Evolutionary conservation across 2,888 invertebrate genomes (phyloP), one percentile per base, ranked within the genome.

Genomic region (Carabus problematicus): DNA sequence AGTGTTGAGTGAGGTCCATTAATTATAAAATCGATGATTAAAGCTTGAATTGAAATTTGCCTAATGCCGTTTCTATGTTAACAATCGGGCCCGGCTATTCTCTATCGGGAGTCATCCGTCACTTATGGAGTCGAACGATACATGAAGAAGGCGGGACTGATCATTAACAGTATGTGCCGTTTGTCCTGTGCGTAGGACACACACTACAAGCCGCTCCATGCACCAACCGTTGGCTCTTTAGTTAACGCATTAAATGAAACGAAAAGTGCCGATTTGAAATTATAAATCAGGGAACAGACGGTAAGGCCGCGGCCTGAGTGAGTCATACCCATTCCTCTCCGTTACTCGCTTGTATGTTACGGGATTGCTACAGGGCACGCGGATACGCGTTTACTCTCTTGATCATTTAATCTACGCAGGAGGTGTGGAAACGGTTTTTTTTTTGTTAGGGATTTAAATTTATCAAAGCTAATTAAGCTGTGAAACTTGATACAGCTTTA

Each of bases 21-120:
- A 62, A 62, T 69, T 69, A 69, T 62, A 69, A 68, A 69, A 69
- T 62, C 69, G 45, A 61, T 69, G 62, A 62, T 69, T 61, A 69
- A 69, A 69, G 55, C 39, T 77, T 77, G 80, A 81, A 82, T 82
- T 82, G 81, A 82, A 82, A 81, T 80, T 78, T 79, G 79, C 80
- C 80, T 81, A 81, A 82, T 82, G 80, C 81, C 77, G 75, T 82
- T 82, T 78, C 81, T 78, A 78, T 81, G 81, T 81, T 79, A 79
- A 80, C 79, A 79, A 78, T 79, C 76, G 75, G 74, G 42, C 64
- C 12, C 43, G 55, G 58, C 49, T 11, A 52, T 43, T 63, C 70
- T 75, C 79, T 76, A 75, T 74, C 70, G 82, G 80, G 81, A 78
- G 76, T 76, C 78, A 81, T 82, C 79, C 76, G 78, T 81, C 81